Evolutionary conservation across 2,888 invertebrate species (phyloP).

Genomic region (Chrysopilus asiliformis): DNA sequence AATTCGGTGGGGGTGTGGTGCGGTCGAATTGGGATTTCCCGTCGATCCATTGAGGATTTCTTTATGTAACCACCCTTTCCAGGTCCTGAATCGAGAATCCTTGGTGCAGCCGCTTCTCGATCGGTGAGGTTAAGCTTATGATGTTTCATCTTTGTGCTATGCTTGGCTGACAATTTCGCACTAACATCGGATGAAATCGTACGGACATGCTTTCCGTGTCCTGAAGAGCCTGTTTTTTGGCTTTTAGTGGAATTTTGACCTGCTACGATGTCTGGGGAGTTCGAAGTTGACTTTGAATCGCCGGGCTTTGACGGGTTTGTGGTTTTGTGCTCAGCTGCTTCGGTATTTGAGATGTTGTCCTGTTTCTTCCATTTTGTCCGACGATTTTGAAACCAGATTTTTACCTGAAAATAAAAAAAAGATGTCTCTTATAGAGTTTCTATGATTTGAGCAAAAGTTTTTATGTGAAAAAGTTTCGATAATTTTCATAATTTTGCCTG

Average conservation of each 20-base stretch:
- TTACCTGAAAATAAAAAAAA: slow-evolving; percentile 33
- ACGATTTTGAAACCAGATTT: slow-evolving; percentile 37
- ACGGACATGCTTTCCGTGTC: slow-evolving; percentile 19
- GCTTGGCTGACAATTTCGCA: slow-evolving; percentile 29
- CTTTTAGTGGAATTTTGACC: not conserved
- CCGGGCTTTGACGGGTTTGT: slow-evolving; percentile 5
- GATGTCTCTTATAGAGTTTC: too few species aligned
- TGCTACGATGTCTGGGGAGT: slow-evolving; percentile 1
- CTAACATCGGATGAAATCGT: slow-evolving; percentile 22
- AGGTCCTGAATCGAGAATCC: not conserved
- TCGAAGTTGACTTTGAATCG: not conserved
- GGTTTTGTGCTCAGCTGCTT: slow-evolving; percentile 66
- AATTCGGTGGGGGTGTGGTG: not conserved
- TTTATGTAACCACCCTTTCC: not conserved
- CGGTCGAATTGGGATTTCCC: not conserved
- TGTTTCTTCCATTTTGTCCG: slow-evolving; percentile 65
- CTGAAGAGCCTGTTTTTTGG: not conserved
- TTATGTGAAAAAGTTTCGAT: too few species aligned
- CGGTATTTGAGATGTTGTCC: slow-evolving; percentile 80
- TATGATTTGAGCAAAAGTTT: too few species aligned
- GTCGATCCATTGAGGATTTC: not conserved
- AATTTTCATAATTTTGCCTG: too few species aligned
- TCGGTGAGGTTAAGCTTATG: not conserved
- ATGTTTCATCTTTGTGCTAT: slow-evolving; percentile 30
- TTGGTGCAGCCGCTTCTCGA: not conserved